phyloP scores from a whole-genome alignment of 1,140 invertebrate genomes.

The Procambarus virginalis region DNA sequence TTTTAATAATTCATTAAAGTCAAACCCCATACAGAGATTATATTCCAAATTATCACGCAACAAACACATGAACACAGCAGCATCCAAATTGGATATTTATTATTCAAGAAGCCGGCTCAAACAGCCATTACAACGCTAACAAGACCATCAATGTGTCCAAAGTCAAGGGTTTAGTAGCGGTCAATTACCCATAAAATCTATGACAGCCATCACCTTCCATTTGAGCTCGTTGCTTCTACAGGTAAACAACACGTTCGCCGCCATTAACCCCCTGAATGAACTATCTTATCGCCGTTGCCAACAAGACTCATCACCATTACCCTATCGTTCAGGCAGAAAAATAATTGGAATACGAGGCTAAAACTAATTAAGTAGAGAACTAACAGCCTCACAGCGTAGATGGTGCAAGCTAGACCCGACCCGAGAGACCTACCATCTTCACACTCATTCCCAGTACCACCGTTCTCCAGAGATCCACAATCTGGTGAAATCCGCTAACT shows the following conservation, averaged over 20 bases:
- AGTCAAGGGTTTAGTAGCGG: background rate
- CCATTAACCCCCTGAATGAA: background rate
- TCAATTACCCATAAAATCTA: conserved; percentile 1
- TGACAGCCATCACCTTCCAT: background rate
- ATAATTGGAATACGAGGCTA: background rate
- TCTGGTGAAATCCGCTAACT: background rate
- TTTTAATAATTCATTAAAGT: too few species aligned
- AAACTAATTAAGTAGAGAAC: background rate
- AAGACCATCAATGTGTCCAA: background rate
- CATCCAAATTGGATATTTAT: too few species aligned
- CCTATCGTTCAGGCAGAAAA: background rate
- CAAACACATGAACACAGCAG: too few species aligned
- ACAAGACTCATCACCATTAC: background rate
- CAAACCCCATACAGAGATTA: too few species aligned
- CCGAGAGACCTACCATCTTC: too few species aligned
- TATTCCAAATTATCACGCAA: too few species aligned
- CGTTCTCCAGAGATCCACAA: too few species aligned
- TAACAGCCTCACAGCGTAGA: background rate
- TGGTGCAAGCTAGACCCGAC: background rate
- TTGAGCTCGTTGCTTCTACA: background rate
- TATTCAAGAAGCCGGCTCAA: background rate
- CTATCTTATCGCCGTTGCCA: background rate
- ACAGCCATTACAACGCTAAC: background rate
- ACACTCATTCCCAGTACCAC: background rate
- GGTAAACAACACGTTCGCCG: background rate